Percentiles rank a stretch among this genome's conserved stretches.
phyloP scores from a whole-genome alignment of 1,140 invertebrate genomes.

The Ganaspis sp. region DNA sequence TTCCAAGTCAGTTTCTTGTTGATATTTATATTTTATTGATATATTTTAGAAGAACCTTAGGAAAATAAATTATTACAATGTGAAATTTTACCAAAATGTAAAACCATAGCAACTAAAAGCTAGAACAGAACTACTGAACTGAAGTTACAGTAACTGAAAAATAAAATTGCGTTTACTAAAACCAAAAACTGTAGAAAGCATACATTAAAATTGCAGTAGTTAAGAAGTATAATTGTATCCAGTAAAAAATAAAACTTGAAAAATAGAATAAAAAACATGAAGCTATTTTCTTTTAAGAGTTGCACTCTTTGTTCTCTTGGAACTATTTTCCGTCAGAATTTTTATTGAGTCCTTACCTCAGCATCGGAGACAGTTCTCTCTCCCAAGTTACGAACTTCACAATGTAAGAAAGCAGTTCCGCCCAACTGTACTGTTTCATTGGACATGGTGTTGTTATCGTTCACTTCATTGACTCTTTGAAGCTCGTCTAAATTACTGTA shows the following conservation, averaged over 20 bases:
- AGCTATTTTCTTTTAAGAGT: not conserved
- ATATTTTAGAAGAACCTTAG: no score
- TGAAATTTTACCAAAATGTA: no score
- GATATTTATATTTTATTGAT: not conserved
- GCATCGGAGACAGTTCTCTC: slow-evolving; percentile 80
- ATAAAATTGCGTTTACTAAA: no score
- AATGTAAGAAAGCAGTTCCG: slow-evolving; percentile 90
- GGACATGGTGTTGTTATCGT: slow-evolving; percentile 83
- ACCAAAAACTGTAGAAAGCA: no score
- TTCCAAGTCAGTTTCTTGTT: not conserved
- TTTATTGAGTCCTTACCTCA: slow-evolving; percentile 64
- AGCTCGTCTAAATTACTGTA: slow-evolving; percentile 79
- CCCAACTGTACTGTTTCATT: slow-evolving; percentile 90
- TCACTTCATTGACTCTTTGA: slow-evolving; percentile 77
- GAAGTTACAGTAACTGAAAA: no score
- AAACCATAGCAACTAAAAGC: no score
- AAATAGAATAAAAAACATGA: not conserved
- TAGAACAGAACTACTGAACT: no score
- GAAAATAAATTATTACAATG: no score
- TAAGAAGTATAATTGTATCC: no score
- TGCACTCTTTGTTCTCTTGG: not conserved
- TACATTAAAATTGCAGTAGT: no score
- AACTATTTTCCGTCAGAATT: not conserved
- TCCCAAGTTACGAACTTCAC: slow-evolving; percentile 82
- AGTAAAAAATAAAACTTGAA: not conserved